Evolutionary conservation across 2,888 invertebrate species (phyloP), one percentile per base, ranked within the genome.

Genomic region (Scaptomyza parva): DNA sequence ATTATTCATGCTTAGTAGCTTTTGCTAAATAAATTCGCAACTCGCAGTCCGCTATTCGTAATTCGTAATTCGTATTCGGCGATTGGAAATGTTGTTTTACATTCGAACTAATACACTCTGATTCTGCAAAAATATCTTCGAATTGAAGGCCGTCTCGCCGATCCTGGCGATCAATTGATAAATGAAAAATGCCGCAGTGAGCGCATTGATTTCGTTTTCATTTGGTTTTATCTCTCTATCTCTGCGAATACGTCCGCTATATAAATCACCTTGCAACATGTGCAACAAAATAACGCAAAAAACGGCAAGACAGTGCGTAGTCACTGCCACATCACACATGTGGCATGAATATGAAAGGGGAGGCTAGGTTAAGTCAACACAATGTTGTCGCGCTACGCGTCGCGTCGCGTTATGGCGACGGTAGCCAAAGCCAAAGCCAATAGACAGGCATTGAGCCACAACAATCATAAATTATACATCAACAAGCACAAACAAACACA

Each of bases 391-490:
- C 33, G n/a, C 6, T 6, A 3, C n/a, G n/a, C 11, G 28, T 28
- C 1, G 11, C 1, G 28, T 28, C 3, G 14, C 33, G n/a, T n/a
- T 6, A 3, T n/a, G n/a, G n/a, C 7, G 14, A 2, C 18, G 9
- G 5, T 24, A 44, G 44, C 35, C 14, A 35, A 35, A 14, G 22
- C 22, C 28, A n/a, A n/a, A n/a, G n/a, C n/a, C n/a, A n/a, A n/a
- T n/a, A 26, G 45, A 50, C 53, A 62, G 30, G 40, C 65, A 48
- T 58, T 50, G 39, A 24, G 39, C 28, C 35, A 50, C 44, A 70
- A 51, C 17, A 37, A 70, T 61, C 55, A 76, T 73, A 76, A 74
- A 74, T 76, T 55, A 72, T 47, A 61, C 45, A 62, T 61, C 11
- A 30, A 30, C 28, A n/a, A n/a, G n/a, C n/a, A n/a, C n/a, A n/a